Evolutionary conservation across 92 coral and sea anemone genomes (phyloP).

Genomic region (Meandrina meandrites): DNA sequence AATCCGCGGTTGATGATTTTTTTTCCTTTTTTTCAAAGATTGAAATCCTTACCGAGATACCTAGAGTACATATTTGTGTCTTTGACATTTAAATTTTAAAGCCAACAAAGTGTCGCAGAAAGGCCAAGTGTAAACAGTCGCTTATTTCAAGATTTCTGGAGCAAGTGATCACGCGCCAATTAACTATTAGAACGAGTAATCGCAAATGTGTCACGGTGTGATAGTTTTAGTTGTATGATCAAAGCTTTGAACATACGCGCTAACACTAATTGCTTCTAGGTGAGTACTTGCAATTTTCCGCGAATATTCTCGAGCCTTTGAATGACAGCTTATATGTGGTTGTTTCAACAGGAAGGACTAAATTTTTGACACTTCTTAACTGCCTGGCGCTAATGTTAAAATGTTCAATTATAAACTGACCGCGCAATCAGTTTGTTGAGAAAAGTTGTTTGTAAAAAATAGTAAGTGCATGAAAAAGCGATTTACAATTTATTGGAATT

Average conservation of each 20-base stretch:
- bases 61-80: background rate
- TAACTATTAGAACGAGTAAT: background rate
- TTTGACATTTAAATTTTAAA: background rate
- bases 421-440: background rate
- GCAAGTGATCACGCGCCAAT: background rate
- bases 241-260: no score
- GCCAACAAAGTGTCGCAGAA: constrained; percentile 3
- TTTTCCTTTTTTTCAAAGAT: no score
- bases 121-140: background rate
- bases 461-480: background rate
- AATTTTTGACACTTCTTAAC: background rate
- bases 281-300: background rate
- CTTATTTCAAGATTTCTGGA: background rate
- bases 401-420: background rate
- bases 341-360: background rate
- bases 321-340: background rate
- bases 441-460: background rate
- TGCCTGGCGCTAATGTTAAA: background rate
- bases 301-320: background rate
- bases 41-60: background rate
- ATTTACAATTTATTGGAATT: no score
- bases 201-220: background rate
- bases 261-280: background rate
- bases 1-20: no score
- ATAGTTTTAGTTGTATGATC: background rate